phyloP scores from a whole-genome alignment of 2,888 invertebrate genomes.

The Lasioglossum morio region DNA sequence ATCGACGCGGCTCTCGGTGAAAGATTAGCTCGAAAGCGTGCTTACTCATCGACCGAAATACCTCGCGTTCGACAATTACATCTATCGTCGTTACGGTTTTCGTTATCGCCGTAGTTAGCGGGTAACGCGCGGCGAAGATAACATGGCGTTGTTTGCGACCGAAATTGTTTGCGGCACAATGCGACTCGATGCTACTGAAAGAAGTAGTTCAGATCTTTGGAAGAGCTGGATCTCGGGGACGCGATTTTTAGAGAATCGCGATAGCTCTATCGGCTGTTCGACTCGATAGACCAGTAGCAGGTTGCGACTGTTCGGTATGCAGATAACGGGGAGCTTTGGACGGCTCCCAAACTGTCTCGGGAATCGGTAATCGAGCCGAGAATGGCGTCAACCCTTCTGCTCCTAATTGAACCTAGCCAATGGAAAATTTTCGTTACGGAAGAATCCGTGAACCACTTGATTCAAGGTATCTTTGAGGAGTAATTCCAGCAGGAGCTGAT shows the following conservation, averaged over 20 bases:
- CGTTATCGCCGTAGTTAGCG: neutral
- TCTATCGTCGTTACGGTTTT: neutral
- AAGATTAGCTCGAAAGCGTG: neutral
- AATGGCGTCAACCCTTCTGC: neutral
- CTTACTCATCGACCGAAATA: neutral
- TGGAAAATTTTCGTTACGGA: neutral
- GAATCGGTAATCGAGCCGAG: neutral
- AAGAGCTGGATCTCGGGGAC: neutral
- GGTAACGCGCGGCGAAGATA: neutral
- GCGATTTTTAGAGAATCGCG: neutral
- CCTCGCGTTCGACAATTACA: neutral
- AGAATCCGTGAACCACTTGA: neutral
- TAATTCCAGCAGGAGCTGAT: neutral
- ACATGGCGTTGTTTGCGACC: neutral
- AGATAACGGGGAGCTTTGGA: conserved; percentile 55
- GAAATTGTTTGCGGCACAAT: neutral
- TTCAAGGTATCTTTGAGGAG: neutral
- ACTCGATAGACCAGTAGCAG: neutral
- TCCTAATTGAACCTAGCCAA: neutral
- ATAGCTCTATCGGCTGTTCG: neutral
- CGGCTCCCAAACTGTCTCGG: neutral
- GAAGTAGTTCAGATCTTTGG: neutral
- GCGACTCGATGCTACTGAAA: neutral
- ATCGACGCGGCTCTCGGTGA: neutral
- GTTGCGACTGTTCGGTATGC: conserved; percentile 6